A percentile compares a stretch with the other conserved stretches of the same genome.
These are phyloP conservation scores for Lomographa bimaculata DNA, from an alignment of 2,888 invertebrate species.

Conservation along the genomic window DNA sequence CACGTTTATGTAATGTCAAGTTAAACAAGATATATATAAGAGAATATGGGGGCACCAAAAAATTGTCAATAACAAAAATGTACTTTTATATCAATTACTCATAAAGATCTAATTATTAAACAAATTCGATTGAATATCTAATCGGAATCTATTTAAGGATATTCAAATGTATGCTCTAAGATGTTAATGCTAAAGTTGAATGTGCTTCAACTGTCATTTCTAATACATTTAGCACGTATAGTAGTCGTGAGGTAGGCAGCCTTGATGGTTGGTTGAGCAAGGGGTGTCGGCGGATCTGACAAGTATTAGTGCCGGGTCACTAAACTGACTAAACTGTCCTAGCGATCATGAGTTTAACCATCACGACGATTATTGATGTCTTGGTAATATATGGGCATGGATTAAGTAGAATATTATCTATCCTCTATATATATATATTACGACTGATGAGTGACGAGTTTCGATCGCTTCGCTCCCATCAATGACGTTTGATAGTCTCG, in stretches of 20 bases:
- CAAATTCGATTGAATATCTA: slow-evolving; percentile 8
- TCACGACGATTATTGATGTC: too few species aligned
- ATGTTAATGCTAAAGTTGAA: not conserved
- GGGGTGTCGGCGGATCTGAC: slow-evolving; percentile 13
- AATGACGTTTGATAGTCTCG: too few species aligned
- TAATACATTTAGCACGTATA: slow-evolving; percentile 16
- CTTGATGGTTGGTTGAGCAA: slow-evolving; percentile 25
- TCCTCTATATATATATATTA: too few species aligned
- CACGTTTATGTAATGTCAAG: too few species aligned
- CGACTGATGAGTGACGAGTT: too few species aligned
- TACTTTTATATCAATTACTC: too few species aligned
- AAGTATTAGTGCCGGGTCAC: slow-evolving; percentile 33
- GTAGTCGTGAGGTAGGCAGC: slow-evolving; percentile 19
- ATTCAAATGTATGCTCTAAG: slow-evolving; percentile 6
- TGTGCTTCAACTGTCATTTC: slow-evolving; percentile 8
- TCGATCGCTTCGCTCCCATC: too few species aligned
- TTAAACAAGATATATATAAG: too few species aligned
- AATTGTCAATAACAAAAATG: slow-evolving; percentile 3
- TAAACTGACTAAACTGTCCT: slow-evolving; percentile 40
- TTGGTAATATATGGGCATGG: too few species aligned
- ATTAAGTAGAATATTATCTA: too few species aligned
- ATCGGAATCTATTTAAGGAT: not conserved
- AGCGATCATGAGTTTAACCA: slow-evolving; percentile 27
- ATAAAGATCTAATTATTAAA: slow-evolving; percentile 1
- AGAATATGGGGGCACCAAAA: not conserved